phyloP scores from a whole-genome alignment of 2,797 vertebrate species.

The Pseudocheirus occidentalis region DNA sequence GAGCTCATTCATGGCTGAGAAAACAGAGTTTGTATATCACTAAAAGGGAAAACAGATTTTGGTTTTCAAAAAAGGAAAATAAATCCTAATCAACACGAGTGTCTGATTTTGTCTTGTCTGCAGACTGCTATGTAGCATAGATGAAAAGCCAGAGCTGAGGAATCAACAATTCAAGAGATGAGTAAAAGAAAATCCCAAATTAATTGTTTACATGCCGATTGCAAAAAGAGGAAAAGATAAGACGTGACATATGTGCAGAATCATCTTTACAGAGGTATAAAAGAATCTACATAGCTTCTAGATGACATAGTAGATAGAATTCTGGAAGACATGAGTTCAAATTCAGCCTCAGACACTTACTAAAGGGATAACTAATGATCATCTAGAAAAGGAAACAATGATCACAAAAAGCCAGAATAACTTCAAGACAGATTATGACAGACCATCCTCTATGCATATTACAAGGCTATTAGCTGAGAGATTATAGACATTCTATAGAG shows the following conservation, averaged over 20 bases:
- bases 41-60: neutral
- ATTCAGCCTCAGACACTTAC: neutral
- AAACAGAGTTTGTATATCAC: conserved; percentile 16
- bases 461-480: neutral
- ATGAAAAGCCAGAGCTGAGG: neutral
- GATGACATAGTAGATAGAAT: neutral
- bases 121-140: neutral
- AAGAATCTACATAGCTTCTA: neutral
- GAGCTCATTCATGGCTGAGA: conserved; percentile 12
- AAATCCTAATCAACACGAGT: neutral
- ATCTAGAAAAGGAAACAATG: neutral
- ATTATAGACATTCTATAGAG: neutral
- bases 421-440: neutral
- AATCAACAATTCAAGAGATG: neutral
- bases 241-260: neutral
- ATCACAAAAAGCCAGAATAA: neutral
- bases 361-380: neutral
- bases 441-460: neutral
- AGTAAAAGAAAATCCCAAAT: neutral
- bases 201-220: conserved; percentile 1
- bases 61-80: neutral
- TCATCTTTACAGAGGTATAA: conserved; percentile 8
- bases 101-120: neutral
- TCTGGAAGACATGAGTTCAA: neutral
- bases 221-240: conserved; percentile 4